Base-by-base conservation (phyloP, 2,113 vertebrate species). In the Psephotus haematonotus region DNA sequence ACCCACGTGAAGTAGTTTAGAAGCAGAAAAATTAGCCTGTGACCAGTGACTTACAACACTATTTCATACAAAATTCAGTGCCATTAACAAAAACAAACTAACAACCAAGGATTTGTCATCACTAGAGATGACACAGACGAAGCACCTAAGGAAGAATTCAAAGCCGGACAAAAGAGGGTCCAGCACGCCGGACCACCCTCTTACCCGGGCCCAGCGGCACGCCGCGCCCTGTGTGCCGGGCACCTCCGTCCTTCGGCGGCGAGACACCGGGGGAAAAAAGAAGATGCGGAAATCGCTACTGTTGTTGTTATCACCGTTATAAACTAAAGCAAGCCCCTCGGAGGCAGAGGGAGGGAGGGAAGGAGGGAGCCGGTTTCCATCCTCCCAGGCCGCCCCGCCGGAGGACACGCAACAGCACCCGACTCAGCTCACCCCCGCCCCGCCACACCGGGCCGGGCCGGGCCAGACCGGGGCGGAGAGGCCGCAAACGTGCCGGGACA, bases 121-220 rank as follows among this genome's bases (percentile, higher is more conserved):
- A 5, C 41, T 24, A 11, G 9, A 1, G 17, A 59, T 9, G 31
- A 16, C 47, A 60, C 3, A 6, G 12, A 9, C 8, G 2, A 72
- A 24, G 7, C 39, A 33, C 2, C 5, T 17, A 23, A 8, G 0
- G 11, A 31, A 75, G n/a, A 19, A 20, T 20, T 49, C 20, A 23
- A 37, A 37, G 11, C 2, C 7, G 5, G 25, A 11, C 1, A 5
- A 20, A 31, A 1, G 13, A 6, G 6, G 7, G 39, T 2, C 27
- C 17, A 9, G 27, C 27, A 31, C 2, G 19, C 7, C 46, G 4
- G 39, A 11, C 4, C 63, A 5, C 14, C n/a, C 12, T 5, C 47
- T 13, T 14, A 14, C 11, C 68, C 35, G 9, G 63, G 50, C 46
- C 39, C 55, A 2, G 39, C 17, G 88, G 47, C 50, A 8, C n/a